Conservation (phyloP, 2,113 vertebrate genomes). For the Osmerus eperlanus region DNA sequence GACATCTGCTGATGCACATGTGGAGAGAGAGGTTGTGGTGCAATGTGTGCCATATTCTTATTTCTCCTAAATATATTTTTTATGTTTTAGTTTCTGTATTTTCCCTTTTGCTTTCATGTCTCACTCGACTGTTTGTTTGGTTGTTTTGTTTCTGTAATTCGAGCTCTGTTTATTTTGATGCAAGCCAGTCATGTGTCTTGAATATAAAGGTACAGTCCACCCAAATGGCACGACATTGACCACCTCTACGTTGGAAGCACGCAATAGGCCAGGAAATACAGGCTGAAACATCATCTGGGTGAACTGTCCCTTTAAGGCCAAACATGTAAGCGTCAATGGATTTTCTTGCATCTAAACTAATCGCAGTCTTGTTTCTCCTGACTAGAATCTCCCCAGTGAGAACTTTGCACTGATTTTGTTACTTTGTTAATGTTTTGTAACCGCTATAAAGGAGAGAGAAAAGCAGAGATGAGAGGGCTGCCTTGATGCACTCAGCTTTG, state of each 20-base stretch:
- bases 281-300: slow-evolving; percentile 27
- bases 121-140: slow-evolving; percentile 57
- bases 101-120: slow-evolving; percentile 40
- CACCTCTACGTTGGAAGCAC: slow-evolving; percentile 54
- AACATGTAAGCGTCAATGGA: slow-evolving; percentile 57
- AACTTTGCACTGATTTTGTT: slow-evolving; percentile 87
- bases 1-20: slow-evolving; percentile 21
- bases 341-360: slow-evolving; percentile 66
- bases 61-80: slow-evolving; percentile 48
- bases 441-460: slow-evolving; percentile 57
- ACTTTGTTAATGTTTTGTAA: slow-evolving; percentile 64
- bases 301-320: slow-evolving; percentile 54
- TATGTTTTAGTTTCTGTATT: slow-evolving; percentile 46
- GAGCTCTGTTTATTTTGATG: slow-evolving; percentile 54
- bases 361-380: slow-evolving; percentile 73
- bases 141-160: slow-evolving; percentile 53
- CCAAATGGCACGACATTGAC: slow-evolving; percentile 28
- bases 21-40: slow-evolving; percentile 51
- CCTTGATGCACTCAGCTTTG: slow-evolving; percentile 76
- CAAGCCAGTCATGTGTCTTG: slow-evolving; percentile 63
- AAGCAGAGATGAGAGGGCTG: slow-evolving; percentile 43
- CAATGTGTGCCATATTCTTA: slow-evolving; percentile 51
- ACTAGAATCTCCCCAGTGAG: slow-evolving; percentile 74
- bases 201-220: slow-evolving; percentile 60
- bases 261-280: slow-evolving; percentile 36